Conservation (phyloP, 2,113 vertebrate species). For the Lepidothrix coronata region DNA sequence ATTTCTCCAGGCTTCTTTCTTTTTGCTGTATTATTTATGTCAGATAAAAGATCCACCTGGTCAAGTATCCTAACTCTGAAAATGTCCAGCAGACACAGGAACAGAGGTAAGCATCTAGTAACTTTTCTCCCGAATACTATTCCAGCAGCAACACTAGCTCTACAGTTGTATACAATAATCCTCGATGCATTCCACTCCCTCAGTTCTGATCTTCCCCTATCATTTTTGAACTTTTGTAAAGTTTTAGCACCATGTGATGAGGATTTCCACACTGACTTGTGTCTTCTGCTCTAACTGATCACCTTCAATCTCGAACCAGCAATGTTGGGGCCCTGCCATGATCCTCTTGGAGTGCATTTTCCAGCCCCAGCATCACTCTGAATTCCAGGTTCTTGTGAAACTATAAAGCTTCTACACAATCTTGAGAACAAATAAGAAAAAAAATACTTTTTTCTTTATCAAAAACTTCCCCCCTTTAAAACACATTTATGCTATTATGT, state of each 20-base stretch:
- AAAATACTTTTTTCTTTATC: neutral
- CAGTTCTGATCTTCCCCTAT: neutral
- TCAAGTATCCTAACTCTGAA: neutral
- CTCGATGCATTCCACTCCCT: neutral
- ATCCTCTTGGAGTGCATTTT: no score
- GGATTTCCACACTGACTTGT: neutral
- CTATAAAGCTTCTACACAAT: neutral
- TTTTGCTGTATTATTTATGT: neutral
- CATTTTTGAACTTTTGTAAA: neutral
- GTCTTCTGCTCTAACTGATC: neutral
- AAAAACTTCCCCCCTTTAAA: neutral
- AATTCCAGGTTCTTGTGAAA: neutral
- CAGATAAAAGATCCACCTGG: neutral
- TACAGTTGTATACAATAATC: neutral
- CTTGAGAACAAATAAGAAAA: neutral
- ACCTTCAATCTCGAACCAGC: neutral
- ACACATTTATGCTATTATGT: neutral
- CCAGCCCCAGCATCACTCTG: neutral
- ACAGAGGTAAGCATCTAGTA: neutral
- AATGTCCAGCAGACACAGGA: neutral
- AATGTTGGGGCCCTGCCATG: no score
- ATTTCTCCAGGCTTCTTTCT: neutral
- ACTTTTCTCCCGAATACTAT: neutral
- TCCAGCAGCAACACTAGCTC: neutral
- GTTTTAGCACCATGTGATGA: neutral